phyloP scores from a whole-genome alignment of 1,140 invertebrate species.

The Halesus radiatus region DNA sequence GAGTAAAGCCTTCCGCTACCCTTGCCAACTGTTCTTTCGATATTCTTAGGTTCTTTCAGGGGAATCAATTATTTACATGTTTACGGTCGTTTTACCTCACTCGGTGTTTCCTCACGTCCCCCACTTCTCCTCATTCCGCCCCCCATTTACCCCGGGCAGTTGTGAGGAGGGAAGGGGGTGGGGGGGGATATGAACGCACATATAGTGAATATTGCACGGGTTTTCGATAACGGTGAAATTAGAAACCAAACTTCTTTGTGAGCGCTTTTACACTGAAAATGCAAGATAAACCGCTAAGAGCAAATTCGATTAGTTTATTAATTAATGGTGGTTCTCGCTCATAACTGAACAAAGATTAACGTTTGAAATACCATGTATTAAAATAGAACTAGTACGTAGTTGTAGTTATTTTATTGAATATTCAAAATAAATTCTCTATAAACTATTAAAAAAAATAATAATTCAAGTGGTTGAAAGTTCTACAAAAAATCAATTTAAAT shows the following conservation, averaged over 20 bases:
- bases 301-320: no score
- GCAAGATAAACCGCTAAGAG: neutral
- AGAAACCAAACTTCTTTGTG: neutral
- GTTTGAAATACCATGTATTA: no score
- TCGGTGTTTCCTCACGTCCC: neutral
- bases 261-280: neutral
- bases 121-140: neutral
- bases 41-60: no score
- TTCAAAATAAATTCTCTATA: no score
- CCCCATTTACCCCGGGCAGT: neutral
- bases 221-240: no score
- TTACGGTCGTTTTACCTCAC: conserved; percentile 37
- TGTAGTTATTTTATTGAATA: no score
- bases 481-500: no score
- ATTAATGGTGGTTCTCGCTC: no score
- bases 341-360: no score
- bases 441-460: no score
- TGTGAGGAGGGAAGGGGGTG: neutral
- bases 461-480: no score
- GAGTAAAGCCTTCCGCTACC: conserved; percentile 9
- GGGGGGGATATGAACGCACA: neutral
- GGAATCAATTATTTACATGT: conserved; percentile 47
- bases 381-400: no score
- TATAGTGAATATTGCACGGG: neutral
- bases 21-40: neutral